Evolutionary conservation across 2,888 invertebrate genomes (phyloP).

Genomic region (Chymomyza fuscimana): DNA sequence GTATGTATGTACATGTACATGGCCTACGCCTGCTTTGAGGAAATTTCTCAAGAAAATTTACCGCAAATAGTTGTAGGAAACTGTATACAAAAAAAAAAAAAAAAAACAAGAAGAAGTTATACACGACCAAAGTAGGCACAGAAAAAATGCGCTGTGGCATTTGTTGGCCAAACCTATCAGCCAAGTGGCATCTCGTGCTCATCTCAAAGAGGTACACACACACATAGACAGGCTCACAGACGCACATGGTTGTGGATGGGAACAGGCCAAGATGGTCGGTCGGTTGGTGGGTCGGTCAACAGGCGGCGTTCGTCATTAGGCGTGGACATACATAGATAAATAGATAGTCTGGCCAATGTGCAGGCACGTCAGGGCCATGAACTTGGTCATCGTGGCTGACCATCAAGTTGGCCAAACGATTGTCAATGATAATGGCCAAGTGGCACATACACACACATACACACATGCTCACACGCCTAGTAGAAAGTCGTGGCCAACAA

Average conservation of each 20-base stretch:
- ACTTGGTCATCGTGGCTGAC: slow-evolving; percentile 70
- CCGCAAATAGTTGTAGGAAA: slow-evolving; percentile 53
- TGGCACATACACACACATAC: slow-evolving; percentile 9
- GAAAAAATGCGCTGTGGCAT: slow-evolving; percentile 56
- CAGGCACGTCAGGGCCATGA: slow-evolving; percentile 69
- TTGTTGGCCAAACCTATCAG: slow-evolving; percentile 58
- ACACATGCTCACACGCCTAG: slow-evolving; percentile 24
- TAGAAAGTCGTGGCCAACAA: slow-evolving; percentile 69
- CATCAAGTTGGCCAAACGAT: slow-evolving; percentile 55
- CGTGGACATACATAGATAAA: slow-evolving; percentile 3
- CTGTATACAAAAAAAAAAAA: background rate
- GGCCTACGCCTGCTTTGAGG: background rate
- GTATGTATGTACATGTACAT: background rate
- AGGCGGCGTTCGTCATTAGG: slow-evolving; percentile 29
- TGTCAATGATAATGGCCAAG: slow-evolving; percentile 14
- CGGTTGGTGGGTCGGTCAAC: background rate
- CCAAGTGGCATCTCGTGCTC: slow-evolving; percentile 57
- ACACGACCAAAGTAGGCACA: slow-evolving; percentile 60
- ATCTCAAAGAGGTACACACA: slow-evolving; percentile 18
- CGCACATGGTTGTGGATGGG: background rate
- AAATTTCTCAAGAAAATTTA: slow-evolving; percentile 60
- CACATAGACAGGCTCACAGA: background rate
- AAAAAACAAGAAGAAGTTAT: slow-evolving; percentile 7
- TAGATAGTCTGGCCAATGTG: slow-evolving; percentile 42
- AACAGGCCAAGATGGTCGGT: background rate